Conservation (phyloP, 2,113 vertebrate species). For the Nesogale talazaci region DNA sequence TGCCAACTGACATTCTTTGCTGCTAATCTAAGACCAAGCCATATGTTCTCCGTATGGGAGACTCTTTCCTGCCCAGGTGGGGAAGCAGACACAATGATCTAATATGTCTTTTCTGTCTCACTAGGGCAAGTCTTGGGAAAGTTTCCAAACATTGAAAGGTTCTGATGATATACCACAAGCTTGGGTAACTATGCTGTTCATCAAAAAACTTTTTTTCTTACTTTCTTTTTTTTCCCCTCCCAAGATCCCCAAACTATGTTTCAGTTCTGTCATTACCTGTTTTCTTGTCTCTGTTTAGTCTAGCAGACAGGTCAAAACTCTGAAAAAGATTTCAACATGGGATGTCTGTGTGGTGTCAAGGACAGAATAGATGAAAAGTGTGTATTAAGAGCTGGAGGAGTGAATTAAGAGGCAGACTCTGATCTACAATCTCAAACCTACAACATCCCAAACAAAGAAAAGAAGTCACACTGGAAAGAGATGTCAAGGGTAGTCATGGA, state of each 20-base stretch:
- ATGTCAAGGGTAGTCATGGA: not conserved
- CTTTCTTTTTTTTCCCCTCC: conserved; percentile 73
- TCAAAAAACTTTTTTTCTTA: conserved; percentile 68
- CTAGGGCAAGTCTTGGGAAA: conserved; percentile 78
- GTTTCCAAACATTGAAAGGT: conserved; percentile 74
- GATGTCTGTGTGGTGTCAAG: conserved; percentile 74
- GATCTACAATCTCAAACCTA: conserved; percentile 50
- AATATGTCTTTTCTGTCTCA: conserved; percentile 79
- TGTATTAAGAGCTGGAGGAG: conserved; percentile 33
- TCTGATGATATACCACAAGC: conserved; percentile 76
- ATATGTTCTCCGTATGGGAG: conserved; percentile 80
- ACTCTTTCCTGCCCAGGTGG: conserved; percentile 80
- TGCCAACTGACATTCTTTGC: conserved; percentile 81
- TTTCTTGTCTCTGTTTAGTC: conserved; percentile 83
- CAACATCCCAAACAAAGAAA: conserved; percentile 46
- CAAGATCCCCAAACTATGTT: conserved; percentile 79
- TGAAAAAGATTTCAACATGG: conserved; percentile 75
- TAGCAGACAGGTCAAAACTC: conserved; percentile 77
- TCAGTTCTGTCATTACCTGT: conserved; percentile 80
- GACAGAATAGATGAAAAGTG: conserved; percentile 63
- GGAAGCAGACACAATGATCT: conserved; percentile 76
- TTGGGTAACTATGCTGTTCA: conserved; percentile 78
- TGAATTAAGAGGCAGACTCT: conserved; percentile 49
- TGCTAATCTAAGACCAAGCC: conserved; percentile 78
- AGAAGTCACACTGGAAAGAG: not conserved